Conservation (phyloP, 2,797 vertebrate genomes). For the Loris lydekkerianus region DNA sequence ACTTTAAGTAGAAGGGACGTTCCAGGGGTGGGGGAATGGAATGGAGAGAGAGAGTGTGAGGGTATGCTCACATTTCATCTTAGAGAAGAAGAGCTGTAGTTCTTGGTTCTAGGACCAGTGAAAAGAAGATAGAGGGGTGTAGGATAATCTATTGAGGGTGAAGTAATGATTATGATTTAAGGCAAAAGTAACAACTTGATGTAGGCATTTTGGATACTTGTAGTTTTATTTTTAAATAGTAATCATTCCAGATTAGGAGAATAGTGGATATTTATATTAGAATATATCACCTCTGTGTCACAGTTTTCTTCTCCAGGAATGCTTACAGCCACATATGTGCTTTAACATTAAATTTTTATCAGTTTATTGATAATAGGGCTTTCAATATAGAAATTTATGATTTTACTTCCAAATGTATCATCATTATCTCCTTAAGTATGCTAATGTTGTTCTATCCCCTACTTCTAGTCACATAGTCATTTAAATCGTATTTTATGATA, state of each 20-base stretch:
- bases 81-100: not conserved
- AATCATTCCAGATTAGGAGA: not conserved
- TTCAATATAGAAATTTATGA: not conserved
- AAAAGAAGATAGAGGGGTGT: not conserved
- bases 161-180: slow-evolving; percentile 10
- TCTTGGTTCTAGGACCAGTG: not conserved
- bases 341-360: not conserved
- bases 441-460: not conserved
- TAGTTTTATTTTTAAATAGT: slow-evolving; percentile 37
- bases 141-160: not conserved
- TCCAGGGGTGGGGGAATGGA: not conserved
- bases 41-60: not conserved
- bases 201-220: not conserved
- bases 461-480: slow-evolving; percentile 9
- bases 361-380: not conserved
- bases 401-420: slow-evolving; percentile 13
- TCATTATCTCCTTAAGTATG: not conserved
- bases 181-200: not conserved
- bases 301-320: not conserved
- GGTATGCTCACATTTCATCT: not conserved
- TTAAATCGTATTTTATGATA: slow-evolving; percentile 41
- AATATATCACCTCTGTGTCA: not conserved
- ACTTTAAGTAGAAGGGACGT: not conserved
- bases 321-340: not conserved
- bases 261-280: not conserved